Percentiles rank a stretch among this genome's conserved stretches.
Evolutionary conservation across 1,140 invertebrate species (phyloP).

Genomic region (Mactra quadrangularis): DNA sequence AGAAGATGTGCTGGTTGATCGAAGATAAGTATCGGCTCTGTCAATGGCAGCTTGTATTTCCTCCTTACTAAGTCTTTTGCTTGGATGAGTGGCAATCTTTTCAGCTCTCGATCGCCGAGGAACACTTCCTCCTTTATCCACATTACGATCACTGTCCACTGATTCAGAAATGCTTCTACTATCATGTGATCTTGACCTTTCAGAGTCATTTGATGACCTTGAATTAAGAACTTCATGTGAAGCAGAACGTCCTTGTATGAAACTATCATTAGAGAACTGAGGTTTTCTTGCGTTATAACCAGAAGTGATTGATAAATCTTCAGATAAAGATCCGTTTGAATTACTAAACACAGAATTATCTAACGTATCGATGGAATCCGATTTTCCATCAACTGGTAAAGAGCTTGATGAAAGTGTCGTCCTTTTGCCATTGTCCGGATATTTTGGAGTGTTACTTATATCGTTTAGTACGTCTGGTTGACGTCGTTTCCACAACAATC

Average conservation of each 20-base stretch:
- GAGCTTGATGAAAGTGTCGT: conserved; percentile 31
- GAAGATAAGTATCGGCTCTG: conserved; percentile 74
- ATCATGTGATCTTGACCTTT: conserved; percentile 38
- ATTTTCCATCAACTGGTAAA: conserved; percentile 34
- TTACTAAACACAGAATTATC: conserved; percentile 51
- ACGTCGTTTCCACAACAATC: conserved; percentile 71
- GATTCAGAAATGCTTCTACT: background rate
- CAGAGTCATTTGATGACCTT: conserved; percentile 37
- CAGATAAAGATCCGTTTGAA: conserved; percentile 44
- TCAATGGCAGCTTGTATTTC: conserved; percentile 77
- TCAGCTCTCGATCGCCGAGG: conserved; percentile 54
- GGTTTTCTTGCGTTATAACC: conserved; percentile 58
- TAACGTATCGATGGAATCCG: conserved; percentile 31
- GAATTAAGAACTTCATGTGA: conserved; percentile 46
- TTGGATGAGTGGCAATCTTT: background rate
- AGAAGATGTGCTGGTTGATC: conserved; percentile 1
- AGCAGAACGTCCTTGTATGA: conserved; percentile 53
- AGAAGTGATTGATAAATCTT: conserved; percentile 58
- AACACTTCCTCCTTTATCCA: conserved; percentile 49
- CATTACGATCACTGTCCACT: conserved; percentile 15
- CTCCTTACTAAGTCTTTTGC: conserved; percentile 71
- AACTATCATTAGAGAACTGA: conserved; percentile 50
- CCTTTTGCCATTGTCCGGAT: conserved; percentile 26
- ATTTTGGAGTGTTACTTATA: conserved; percentile 49
- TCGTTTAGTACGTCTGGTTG: conserved; percentile 62